phyloP scores from a whole-genome alignment of 1,140 invertebrate species.

The Neodiprion lecontei region DNA sequence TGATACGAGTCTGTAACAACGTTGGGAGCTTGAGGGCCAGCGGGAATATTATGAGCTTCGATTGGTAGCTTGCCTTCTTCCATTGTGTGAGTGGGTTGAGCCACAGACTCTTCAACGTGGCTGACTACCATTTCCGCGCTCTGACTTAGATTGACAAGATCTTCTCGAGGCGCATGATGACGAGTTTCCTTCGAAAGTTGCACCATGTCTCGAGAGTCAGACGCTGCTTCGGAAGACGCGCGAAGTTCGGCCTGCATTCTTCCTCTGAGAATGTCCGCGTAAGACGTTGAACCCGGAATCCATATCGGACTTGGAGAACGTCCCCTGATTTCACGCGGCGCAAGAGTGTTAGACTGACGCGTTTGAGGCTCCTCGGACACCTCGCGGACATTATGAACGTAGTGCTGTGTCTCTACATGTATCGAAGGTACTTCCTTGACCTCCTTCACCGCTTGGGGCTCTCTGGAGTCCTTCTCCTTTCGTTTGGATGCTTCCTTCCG shows the following conservation, averaged over 20 bases:
- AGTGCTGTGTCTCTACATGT: conserved; percentile 21
- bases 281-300: conserved; percentile 74
- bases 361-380: background rate
- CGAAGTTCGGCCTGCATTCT: conserved; percentile 41
- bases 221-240: conserved; percentile 28
- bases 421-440: conserved; percentile 21
- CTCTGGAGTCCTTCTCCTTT: conserved; percentile 20
- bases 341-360: conserved; percentile 16
- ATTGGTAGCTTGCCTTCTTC: background rate
- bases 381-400: background rate
- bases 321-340: conserved; percentile 47
- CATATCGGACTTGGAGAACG: conserved; percentile 77
- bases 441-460: conserved; percentile 2
- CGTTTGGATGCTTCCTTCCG: conserved; percentile 28
- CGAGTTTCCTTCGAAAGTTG: conserved; percentile 6
- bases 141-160: background rate
- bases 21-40: background rate
- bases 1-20: background rate
- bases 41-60: background rate
- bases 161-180: background rate
- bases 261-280: conserved; percentile 79
- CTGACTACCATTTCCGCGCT: background rate
- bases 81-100: conserved; percentile 32
- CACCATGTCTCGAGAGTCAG: conserved; percentile 23
- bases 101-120: conserved; percentile 33